Conservation (phyloP, 2,888 invertebrate genomes). For the Leptinotarsa juncta region DNA sequence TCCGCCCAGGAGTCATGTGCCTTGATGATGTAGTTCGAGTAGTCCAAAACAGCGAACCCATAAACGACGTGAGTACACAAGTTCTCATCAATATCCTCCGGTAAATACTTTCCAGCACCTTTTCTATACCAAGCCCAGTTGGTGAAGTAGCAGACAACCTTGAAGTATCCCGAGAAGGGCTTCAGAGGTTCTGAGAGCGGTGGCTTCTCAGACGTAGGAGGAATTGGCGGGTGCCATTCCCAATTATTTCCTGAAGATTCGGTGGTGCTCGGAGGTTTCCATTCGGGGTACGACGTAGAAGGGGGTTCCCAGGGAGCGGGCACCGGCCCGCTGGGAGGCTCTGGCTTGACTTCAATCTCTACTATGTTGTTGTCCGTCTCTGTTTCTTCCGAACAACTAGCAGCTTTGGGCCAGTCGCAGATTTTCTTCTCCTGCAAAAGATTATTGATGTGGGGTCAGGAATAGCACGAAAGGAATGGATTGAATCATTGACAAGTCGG, state of each 20-base stretch:
- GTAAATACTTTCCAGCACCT: slow-evolving; percentile 84
- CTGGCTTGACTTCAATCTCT: slow-evolving; percentile 30
- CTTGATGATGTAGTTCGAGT: slow-evolving; percentile 80
- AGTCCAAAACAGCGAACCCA: slow-evolving; percentile 92
- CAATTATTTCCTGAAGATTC: slow-evolving; percentile 48
- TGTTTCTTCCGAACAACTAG: slow-evolving; percentile 68
- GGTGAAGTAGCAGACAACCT: slow-evolving; percentile 91
- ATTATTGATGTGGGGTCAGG: neutral
- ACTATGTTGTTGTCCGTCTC: slow-evolving; percentile 40
- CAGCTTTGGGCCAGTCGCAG: slow-evolving; percentile 80
- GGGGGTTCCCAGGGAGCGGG: slow-evolving; percentile 31
- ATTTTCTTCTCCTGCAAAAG: slow-evolving; percentile 69
- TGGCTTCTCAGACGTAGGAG: slow-evolving; percentile 61
- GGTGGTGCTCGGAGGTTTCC: slow-evolving; percentile 40
- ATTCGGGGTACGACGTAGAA: slow-evolving; percentile 33
- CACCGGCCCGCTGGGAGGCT: slow-evolving; percentile 23
- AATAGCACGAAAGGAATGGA: neutral
- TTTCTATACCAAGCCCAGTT: slow-evolving; percentile 95
- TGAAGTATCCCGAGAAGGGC: slow-evolving; percentile 75
- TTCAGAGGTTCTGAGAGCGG: slow-evolving; percentile 66
- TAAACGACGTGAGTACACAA: slow-evolving; percentile 94
- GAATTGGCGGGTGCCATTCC: slow-evolving; percentile 59
- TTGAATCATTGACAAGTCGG: neutral
- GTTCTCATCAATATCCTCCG: slow-evolving; percentile 86
- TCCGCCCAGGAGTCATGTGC: slow-evolving; percentile 94